Evolutionary conservation across 2,113 vertebrate genomes (phyloP).

Genomic region (Hiodon alosoides): DNA sequence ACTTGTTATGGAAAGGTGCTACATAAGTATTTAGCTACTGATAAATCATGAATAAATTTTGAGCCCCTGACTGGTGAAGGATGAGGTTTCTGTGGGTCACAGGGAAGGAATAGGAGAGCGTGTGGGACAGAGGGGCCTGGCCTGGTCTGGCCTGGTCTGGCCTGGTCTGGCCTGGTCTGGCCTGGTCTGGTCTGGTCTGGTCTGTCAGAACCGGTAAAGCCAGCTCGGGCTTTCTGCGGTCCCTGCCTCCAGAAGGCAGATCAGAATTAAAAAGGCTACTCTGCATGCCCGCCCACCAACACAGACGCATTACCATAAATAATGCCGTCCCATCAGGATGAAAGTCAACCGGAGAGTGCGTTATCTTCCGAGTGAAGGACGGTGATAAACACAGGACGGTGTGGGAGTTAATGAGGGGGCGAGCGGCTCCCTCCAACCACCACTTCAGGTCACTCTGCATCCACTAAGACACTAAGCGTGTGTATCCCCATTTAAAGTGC

Average conservation of each 20-base stretch:
- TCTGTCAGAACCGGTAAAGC: too few species aligned
- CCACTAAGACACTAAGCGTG: too few species aligned
- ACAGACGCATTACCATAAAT: constrained; percentile 19
- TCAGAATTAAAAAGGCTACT: constrained; percentile 14
- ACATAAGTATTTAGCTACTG: too few species aligned
- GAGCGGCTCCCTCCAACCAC: too few species aligned
- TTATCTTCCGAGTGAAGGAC: neutral
- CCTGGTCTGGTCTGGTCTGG: too few species aligned
- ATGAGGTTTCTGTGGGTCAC: neutral
- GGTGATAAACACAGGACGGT: constrained; percentile 2
- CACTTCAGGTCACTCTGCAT: too few species aligned
- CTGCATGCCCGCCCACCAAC: neutral
- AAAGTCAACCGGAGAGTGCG: constrained; percentile 14
- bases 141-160: too few species aligned
- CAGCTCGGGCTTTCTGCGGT: too few species aligned
- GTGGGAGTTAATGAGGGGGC: too few species aligned
- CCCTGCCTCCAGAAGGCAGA: neutral
- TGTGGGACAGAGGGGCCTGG: too few species aligned
- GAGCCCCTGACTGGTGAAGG: neutral
- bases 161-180: too few species aligned
- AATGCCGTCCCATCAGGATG: constrained; percentile 7
- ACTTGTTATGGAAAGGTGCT: neutral
- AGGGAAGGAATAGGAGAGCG: neutral
- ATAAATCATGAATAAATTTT: neutral
- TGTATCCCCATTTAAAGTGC: too few species aligned